Evolutionary conservation across 2,888 invertebrate genomes (phyloP), one percentile per base, ranked within the genome.

Genomic region (Phaedon cochleariae): DNA sequence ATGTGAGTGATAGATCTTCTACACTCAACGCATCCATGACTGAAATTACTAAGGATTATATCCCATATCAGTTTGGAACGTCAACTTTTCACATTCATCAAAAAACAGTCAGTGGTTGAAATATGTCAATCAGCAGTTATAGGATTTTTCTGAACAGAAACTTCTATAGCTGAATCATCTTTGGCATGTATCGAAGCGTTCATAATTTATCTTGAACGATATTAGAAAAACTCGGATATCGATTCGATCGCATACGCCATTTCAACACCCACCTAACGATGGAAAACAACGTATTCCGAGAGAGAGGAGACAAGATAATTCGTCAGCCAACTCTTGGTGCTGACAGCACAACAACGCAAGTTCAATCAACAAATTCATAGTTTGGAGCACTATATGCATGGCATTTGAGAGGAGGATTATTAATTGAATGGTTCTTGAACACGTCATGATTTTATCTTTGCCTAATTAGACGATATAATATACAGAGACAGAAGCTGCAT

Each of bases 281-380:
- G 10, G 10, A 20, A 22, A n/a, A 21, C 6, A n/a, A 20, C 21
- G n/a, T 20, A 22, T 10, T 12, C n/a, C n/a, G n/a, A 5, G 9
- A 48, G 20, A 20, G 41, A 41, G 41, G 41, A 17, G 45, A 57
- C 45, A 18, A 22, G 45, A 57, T 57, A 45, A 57, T 57, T 57
- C 46, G 41, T 57, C 45, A 57, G 45, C 45, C 26, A 18, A 57
- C 26, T 45, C 37, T 41, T 9, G 21, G 26, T 55, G 15, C 4
- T 57, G 57, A 57, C 57, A 57, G 57, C 46, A 12, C 45, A 45
- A 45, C 26, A 57, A 45, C 26, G 26, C 41, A 10, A 55, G 22
- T 41, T 55, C 41, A 21, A 22, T 41, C 55, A 55, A 15, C 46
- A 20, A 54, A 54, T 54, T 46, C 29, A 26, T 51, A 51, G 51